A percentile compares a stretch with the other conserved stretches of the same genome.
These are phyloP conservation scores for Scatophagus argus DNA, from an alignment of 2,113 vertebrate genomes.

Conservation along the genomic window DNA sequence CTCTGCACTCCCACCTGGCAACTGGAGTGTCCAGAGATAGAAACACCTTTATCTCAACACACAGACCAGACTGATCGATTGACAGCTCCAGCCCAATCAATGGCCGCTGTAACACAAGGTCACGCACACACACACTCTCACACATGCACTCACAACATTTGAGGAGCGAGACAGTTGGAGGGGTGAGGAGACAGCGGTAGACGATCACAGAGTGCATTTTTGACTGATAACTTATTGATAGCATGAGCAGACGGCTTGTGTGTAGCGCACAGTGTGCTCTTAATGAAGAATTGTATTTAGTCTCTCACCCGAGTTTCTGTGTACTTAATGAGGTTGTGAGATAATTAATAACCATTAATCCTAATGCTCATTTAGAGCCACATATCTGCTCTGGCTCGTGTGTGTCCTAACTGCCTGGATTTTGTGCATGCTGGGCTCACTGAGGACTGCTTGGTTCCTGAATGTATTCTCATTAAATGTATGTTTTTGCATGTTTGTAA, in stretches of 20 bases:
- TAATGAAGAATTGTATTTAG: slow-evolving; percentile 40
- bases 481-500: slow-evolving; percentile 50
- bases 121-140: slow-evolving; percentile 28
- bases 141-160: slow-evolving; percentile 11
- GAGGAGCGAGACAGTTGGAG: background rate
- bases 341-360: slow-evolving; percentile 66
- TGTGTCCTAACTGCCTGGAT: slow-evolving; percentile 8
- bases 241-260: slow-evolving; percentile 31
- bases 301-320: slow-evolving; percentile 31
- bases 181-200: slow-evolving; percentile 29
- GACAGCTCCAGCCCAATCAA: slow-evolving; percentile 73
- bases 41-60: slow-evolving; percentile 74
- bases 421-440: background rate
- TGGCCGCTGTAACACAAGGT: slow-evolving; percentile 65
- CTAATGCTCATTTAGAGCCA: slow-evolving; percentile 24
- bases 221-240: slow-evolving; percentile 57
- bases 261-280: background rate
- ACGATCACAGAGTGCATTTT: slow-evolving; percentile 16
- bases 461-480: slow-evolving; percentile 19
- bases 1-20: slow-evolving; percentile 34
- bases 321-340: slow-evolving; percentile 39
- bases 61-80: slow-evolving; percentile 78
- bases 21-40: slow-evolving; percentile 58
- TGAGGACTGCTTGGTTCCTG: slow-evolving; percentile 18
- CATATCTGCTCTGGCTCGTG: slow-evolving; percentile 34